Percentiles rank a stretch among this genome's conserved stretches.
Conservation (phyloP, 2,113 vertebrate species). For the Tringa solitaria region DNA sequence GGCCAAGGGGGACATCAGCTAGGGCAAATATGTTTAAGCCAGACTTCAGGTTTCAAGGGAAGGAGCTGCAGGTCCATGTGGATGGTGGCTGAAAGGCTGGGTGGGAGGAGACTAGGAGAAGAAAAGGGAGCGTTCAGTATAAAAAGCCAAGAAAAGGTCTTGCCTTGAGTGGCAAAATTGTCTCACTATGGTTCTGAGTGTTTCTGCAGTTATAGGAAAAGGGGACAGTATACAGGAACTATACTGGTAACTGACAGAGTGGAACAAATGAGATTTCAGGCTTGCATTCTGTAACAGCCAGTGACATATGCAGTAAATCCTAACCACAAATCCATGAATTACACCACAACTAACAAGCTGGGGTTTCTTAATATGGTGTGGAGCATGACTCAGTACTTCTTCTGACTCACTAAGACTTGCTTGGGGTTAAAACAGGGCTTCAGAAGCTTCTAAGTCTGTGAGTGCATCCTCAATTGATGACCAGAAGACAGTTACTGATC, state of each 20-base stretch:
- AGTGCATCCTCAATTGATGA: neutral
- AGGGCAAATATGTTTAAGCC: neutral
- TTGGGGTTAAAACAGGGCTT: neutral
- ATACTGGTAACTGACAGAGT: neutral
- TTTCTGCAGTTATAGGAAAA: neutral
- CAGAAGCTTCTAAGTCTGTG: neutral
- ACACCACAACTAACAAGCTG: neutral
- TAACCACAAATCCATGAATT: neutral
- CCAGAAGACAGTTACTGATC: neutral
- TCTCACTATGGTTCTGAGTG: neutral
- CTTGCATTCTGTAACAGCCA: neutral
- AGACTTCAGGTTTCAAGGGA: conserved; percentile 15
- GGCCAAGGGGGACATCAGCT: neutral
- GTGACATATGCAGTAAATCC: neutral
- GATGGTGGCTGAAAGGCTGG: neutral
- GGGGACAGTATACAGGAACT: neutral
- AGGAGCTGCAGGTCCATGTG: neutral
- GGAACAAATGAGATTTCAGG: neutral
- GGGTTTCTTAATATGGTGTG: neutral
- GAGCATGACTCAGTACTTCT: neutral
- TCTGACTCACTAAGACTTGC: neutral
- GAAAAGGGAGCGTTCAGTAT: neutral
- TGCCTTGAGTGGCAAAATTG: neutral
- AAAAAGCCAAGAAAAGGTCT: neutral
- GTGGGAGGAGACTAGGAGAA: neutral